A percentile compares a stretch with the other conserved stretches of the same genome.
These are phyloP conservation scores for Buathra laborator DNA, from an alignment of 2,888 invertebrate genomes.

Conservation along the genomic window DNA sequence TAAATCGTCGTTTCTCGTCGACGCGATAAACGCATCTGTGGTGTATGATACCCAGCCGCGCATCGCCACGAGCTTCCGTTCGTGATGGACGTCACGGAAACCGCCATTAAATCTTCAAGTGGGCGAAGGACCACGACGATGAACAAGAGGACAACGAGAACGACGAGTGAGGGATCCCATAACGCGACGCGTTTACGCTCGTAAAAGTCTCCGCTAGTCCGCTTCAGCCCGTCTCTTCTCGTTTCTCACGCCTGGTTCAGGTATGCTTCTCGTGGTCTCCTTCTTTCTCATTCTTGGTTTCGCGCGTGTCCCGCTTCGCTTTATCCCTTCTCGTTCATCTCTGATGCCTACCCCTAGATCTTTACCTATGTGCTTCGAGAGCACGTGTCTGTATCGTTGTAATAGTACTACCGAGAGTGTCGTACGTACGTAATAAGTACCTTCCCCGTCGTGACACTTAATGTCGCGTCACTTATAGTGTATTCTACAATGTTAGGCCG, in stretches of 20 bases:
- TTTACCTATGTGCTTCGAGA: constrained; percentile 1
- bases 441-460: neutral
- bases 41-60: neutral
- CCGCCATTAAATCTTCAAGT: constrained; percentile 36
- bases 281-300: neutral
- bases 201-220: constrained; percentile 45
- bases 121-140: constrained; percentile 3
- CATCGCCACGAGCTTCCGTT: constrained; percentile 2
- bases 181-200: constrained; percentile 38
- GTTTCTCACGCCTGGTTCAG: neutral
- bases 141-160: constrained; percentile 1
- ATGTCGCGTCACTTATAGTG: neutral
- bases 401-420: neutral
- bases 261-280: neutral
- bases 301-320: neutral
- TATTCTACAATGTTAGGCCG: neutral
- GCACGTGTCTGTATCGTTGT: neutral
- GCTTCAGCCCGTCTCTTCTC: constrained; percentile 8
- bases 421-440: neutral
- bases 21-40: constrained; percentile 26
- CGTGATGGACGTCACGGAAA: constrained; percentile 15
- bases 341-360: neutral
- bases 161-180: constrained; percentile 9
- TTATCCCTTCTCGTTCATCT: neutral
- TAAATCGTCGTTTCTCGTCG: constrained; percentile 18